Evolutionary conservation across 2,797 vertebrate species (phyloP).

Genomic region (Gymnothorax javanicus): DNA sequence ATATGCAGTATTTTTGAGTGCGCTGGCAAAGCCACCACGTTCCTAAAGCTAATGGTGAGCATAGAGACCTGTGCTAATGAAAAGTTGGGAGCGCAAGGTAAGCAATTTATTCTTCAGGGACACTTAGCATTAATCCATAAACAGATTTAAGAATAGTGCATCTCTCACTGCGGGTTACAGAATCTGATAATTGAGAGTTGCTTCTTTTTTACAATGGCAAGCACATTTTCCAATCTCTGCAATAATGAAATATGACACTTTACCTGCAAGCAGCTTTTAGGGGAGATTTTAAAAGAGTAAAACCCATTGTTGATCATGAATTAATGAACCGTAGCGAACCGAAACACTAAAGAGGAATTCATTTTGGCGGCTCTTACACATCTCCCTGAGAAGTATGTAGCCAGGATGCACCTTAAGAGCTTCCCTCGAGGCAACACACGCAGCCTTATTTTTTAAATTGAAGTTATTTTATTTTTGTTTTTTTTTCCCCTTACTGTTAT

Average conservation of each 20-base stretch:
- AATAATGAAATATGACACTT: constrained; percentile 10
- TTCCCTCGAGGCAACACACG: neutral
- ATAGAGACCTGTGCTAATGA: neutral
- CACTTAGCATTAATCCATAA: constrained; percentile 1
- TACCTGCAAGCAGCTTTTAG: neutral
- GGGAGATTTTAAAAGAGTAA: constrained; percentile 1
- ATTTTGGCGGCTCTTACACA: constrained; percentile 10
- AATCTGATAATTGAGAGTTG: constrained; percentile 24
- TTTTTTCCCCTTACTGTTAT: neutral
- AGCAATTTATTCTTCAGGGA: neutral
- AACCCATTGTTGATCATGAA: constrained; percentile 31
- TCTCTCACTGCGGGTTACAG: neutral
- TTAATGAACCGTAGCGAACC: constrained; percentile 28
- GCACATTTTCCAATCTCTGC: neutral
- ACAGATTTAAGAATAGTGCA: neutral
- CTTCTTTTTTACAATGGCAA: neutral
- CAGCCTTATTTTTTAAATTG: neutral
- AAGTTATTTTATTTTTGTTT: neutral
- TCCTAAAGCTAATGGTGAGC: neutral
- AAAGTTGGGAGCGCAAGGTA: neutral
- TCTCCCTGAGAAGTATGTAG: neutral
- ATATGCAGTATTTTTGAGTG: neutral
- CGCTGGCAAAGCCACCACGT: neutral
- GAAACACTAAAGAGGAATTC: constrained; percentile 18
- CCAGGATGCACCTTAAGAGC: neutral